Percentiles rank a stretch among this genome's conserved stretches.
Conservation (phyloP, 2,797 vertebrate species). For the Hydrocynus forskahlii region DNA sequence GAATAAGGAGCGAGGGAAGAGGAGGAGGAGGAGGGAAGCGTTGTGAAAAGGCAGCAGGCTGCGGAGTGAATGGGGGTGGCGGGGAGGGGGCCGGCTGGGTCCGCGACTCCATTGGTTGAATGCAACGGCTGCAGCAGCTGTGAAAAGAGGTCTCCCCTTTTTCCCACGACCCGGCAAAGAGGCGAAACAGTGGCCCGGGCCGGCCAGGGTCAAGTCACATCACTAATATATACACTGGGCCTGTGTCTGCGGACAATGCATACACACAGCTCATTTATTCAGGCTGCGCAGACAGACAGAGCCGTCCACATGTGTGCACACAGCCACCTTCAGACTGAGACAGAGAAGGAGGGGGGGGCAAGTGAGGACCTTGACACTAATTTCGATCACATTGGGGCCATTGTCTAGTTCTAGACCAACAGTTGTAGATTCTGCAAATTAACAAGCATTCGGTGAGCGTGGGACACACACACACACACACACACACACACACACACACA, state of each 20-base stretch:
- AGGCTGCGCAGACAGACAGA: slow-evolving; percentile 82
- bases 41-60: slow-evolving; percentile 82
- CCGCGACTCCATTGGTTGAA: slow-evolving; percentile 84
- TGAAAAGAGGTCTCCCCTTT: slow-evolving; percentile 92
- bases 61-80: slow-evolving; percentile 71
- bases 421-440: slow-evolving; percentile 65
- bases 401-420: slow-evolving; percentile 67
- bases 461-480: slow-evolving; percentile 38
- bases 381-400: slow-evolving; percentile 73
- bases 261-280: slow-evolving; percentile 84
- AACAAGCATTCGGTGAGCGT: slow-evolving; percentile 60
- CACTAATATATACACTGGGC: slow-evolving; percentile 85
- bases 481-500: slow-evolving; percentile 24
- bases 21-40: slow-evolving; percentile 55
- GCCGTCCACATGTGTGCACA: slow-evolving; percentile 69
- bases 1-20: slow-evolving; percentile 31
- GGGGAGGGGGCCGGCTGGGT: slow-evolving; percentile 56
- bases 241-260: slow-evolving; percentile 82
- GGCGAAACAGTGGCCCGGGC: slow-evolving; percentile 80
- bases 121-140: slow-evolving; percentile 88
- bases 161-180: slow-evolving; percentile 89
- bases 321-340: slow-evolving; percentile 68
- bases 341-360: slow-evolving; percentile 28
- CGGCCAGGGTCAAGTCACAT: slow-evolving; percentile 88
- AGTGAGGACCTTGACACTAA: slow-evolving; percentile 72